Percentiles rank a stretch among this genome's conserved stretches.
Conservation (phyloP, 2,113 vertebrate species). For the Platycercus adscitus region DNA sequence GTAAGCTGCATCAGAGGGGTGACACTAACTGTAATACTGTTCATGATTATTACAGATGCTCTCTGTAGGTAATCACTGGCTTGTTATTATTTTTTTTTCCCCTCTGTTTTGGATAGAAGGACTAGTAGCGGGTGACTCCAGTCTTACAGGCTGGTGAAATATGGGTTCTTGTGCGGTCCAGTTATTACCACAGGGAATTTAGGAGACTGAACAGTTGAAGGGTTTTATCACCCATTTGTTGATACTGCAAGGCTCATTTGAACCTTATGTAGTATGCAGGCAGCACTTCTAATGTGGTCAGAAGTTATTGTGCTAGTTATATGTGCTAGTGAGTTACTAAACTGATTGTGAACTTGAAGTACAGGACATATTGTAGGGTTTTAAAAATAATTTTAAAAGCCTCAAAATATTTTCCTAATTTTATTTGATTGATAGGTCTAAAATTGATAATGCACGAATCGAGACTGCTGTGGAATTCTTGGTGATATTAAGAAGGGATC, state of each 20-base stretch:
- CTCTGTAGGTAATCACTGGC: background rate
- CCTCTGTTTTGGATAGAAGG: background rate
- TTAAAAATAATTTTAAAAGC: background rate
- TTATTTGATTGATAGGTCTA: background rate
- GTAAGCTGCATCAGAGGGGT: background rate
- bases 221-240: background rate
- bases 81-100: background rate
- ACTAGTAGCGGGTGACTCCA: background rate
- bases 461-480: background rate
- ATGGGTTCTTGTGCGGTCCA: background rate
- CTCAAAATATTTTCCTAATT: background rate
- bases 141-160: background rate
- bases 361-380: background rate
- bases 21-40: background rate
- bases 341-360: conserved; percentile 13
- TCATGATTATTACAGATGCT: background rate
- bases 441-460: background rate
- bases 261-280: background rate
- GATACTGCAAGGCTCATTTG: background rate
- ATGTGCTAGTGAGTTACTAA: background rate
- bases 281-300: background rate
- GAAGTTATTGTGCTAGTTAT: background rate
- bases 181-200: background rate
- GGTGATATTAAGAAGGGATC: background rate
- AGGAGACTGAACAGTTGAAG: background rate